Evolutionary conservation across 2,797 vertebrate species (phyloP).

Genomic region (Acrossocheilus wenchowensis): DNA sequence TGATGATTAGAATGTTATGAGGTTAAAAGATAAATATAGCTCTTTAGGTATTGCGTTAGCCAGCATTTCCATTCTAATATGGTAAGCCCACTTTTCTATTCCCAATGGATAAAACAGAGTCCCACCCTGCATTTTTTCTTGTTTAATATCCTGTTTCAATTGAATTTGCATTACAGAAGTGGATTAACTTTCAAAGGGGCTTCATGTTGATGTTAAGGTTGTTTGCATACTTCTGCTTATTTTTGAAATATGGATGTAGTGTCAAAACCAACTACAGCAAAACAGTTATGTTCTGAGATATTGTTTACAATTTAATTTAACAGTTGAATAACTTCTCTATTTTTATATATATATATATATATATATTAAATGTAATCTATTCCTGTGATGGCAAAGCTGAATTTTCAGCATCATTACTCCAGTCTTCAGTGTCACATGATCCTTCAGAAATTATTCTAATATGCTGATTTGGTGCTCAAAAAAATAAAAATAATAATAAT

Average conservation of each 20-base stretch:
- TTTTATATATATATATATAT: not conserved
- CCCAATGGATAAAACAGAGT: not conserved
- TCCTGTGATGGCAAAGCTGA: not conserved
- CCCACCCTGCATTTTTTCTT: not conserved
- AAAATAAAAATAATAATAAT: not conserved
- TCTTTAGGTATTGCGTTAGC: not conserved
- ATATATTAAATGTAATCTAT: not conserved
- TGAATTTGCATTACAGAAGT: not conserved
- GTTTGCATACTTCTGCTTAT: not conserved
- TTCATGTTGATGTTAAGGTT: not conserved
- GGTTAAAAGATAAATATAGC: not conserved
- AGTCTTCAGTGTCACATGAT: not conserved
- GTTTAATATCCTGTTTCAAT: not conserved
- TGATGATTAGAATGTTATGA: not conserved
- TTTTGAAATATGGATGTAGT: slow-evolving; percentile 4
- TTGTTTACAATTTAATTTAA: not conserved
- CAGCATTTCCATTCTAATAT: not conserved
- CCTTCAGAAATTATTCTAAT: not conserved
- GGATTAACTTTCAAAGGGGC: not conserved
- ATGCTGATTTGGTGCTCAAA: not conserved
- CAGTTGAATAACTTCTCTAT: not conserved
- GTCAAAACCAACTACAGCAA: not conserved
- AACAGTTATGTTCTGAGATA: not conserved
- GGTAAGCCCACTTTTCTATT: not conserved
- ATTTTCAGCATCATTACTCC: not conserved